Conservation (phyloP, 2,797 vertebrate species). For the Iguana delicatissima region DNA sequence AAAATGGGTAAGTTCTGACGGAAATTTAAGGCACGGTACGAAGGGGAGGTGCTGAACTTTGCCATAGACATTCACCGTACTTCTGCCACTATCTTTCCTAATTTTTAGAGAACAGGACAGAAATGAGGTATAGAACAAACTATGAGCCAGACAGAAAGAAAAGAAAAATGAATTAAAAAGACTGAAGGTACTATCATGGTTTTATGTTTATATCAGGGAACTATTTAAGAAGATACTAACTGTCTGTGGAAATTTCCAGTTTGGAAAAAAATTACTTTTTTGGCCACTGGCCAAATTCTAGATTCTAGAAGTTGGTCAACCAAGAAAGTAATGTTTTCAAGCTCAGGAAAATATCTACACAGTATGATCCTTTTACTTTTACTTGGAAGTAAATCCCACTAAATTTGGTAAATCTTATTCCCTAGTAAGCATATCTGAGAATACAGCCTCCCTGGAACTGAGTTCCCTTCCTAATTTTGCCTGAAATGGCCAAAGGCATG, state of each 20-base stretch:
- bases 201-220: background rate
- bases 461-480: background rate
- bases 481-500: background rate
- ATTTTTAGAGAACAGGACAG: background rate
- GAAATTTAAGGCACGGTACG: background rate
- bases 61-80: background rate
- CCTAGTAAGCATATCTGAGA: background rate
- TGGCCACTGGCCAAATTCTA: no score
- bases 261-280: no score
- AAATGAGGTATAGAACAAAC: no score
- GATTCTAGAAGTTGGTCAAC: no score
- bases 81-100: background rate
- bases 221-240: background rate
- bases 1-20: background rate
- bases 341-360: background rate
- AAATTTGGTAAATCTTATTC: background rate
- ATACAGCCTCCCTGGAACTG: background rate
- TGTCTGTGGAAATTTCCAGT: no score
- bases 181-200: background rate
- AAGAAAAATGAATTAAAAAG: background rate
- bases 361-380: background rate
- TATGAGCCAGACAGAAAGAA: background rate
- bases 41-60: background rate
- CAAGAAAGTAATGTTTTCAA: no score
- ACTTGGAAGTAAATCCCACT: background rate